Conservation (phyloP, 2,888 invertebrate genomes). For the Megamerina dolium region DNA sequence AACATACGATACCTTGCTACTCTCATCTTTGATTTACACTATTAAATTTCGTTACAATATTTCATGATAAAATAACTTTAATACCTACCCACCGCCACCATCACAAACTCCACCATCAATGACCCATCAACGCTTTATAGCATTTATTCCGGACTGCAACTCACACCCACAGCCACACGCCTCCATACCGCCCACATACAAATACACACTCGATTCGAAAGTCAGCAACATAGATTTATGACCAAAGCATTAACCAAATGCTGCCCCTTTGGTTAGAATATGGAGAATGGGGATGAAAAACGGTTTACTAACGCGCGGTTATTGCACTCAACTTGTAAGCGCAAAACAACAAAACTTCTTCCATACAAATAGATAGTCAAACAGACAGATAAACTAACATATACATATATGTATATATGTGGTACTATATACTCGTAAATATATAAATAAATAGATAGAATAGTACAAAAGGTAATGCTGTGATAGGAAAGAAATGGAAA, state of each 20-base stretch:
- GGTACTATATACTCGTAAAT: no score
- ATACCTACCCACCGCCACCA: background rate
- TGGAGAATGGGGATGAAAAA: no score
- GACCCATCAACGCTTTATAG: no score
- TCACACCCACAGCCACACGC: background rate
- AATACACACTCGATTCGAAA: background rate
- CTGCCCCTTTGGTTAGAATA: no score
- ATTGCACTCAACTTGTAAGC: slow-evolving; percentile 6
- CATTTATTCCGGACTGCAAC: no score
- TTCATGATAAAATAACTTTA: slow-evolving; percentile 2
- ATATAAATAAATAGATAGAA: no score
- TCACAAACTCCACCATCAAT: no score
- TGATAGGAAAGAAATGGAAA: no score
- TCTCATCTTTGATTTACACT: slow-evolving; percentile 5
- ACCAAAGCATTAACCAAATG: slow-evolving; percentile 8
- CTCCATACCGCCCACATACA: background rate
- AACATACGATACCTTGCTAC: no score
- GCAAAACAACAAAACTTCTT: no score
- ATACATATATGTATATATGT: slow-evolving; percentile 1
- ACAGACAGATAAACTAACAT: slow-evolving; percentile 3
- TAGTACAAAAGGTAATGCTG: no score
- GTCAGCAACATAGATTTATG: slow-evolving; percentile 9
- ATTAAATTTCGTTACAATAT: background rate
- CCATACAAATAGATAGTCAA: no score
- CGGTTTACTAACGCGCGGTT: slow-evolving; percentile 5